phyloP scores from a whole-genome alignment of 2,888 invertebrate species.

The Orthosia incerta region DNA sequence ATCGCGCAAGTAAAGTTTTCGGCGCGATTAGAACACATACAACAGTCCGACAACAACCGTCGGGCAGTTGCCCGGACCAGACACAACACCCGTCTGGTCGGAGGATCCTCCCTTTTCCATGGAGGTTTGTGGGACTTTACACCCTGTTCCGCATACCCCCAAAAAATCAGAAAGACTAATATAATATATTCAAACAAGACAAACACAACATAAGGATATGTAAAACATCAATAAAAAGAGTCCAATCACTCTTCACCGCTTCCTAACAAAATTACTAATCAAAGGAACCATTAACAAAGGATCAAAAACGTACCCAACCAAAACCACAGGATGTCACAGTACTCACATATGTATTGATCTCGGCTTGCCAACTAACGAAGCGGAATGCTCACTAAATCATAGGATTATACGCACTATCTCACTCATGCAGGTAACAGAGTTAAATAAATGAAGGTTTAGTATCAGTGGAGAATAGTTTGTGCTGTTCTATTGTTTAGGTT shows the following conservation, averaged over 20 bases:
- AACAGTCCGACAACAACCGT: no score
- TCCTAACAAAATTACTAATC: not conserved
- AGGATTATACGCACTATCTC: conserved; percentile 68
- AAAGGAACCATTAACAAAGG: not conserved
- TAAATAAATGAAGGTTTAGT: conserved; percentile 69
- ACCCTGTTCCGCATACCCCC: no score
- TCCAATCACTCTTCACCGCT: not conserved
- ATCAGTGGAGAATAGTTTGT: conserved; percentile 47
- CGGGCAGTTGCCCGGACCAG: no score
- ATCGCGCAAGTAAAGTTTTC: no score
- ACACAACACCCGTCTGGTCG: no score
- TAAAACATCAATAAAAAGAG: not conserved
- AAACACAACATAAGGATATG: not conserved
- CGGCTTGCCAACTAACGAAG: conserved; percentile 65
- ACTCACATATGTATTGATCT: conserved; percentile 61
- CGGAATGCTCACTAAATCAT: conserved; percentile 68
- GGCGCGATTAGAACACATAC: no score
- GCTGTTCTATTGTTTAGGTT: conserved; percentile 43
- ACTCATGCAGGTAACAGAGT: conserved; percentile 67
- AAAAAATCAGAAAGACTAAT: no score
- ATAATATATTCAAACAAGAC: not conserved
- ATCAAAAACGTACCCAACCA: conserved; percentile 12
- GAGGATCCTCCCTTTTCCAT: no score
- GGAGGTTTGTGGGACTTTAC: no score
- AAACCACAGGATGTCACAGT: conserved; percentile 37